Conservation (phyloP, 2,797 vertebrate species). For the Decapterus maruadsi region DNA sequence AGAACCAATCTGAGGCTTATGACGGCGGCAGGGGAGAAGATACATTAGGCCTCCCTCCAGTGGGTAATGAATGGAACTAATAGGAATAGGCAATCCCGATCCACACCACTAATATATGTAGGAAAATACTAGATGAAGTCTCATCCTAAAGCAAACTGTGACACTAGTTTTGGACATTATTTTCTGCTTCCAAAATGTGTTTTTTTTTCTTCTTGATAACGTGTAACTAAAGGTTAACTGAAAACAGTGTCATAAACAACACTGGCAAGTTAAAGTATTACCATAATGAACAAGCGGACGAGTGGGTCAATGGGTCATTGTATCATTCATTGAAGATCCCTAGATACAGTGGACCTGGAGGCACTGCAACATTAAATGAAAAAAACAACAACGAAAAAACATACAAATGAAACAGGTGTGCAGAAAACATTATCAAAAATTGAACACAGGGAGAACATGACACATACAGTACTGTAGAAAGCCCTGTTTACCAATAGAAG, state of each 20-base stretch:
- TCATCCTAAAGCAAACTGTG: constrained; percentile 30
- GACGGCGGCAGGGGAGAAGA: constrained; percentile 79
- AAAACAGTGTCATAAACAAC: too few species aligned
- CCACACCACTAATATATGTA: constrained; percentile 76
- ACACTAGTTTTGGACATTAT: constrained; percentile 26
- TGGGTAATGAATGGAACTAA: constrained; percentile 86
- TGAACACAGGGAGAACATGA: too few species aligned
- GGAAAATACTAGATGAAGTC: constrained; percentile 61
- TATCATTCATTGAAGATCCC: too few species aligned
- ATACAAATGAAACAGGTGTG: too few species aligned
- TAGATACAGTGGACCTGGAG: too few species aligned
- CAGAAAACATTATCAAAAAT: too few species aligned
- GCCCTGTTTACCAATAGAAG: not conserved
- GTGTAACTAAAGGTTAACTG: not conserved
- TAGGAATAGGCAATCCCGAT: constrained; percentile 77
- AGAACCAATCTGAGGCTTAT: constrained; percentile 84
- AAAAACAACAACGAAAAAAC: too few species aligned
- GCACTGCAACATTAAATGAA: too few species aligned
- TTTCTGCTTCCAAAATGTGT: constrained; percentile 14
- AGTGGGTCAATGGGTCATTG: too few species aligned
- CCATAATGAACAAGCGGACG: too few species aligned
- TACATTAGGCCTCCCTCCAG: constrained; percentile 80
- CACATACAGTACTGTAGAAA: too few species aligned
- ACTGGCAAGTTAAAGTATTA: too few species aligned
- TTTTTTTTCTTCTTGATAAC: not conserved